Conservation (phyloP, 2,113 vertebrate genomes). For the Oxyura jamaicensis region DNA sequence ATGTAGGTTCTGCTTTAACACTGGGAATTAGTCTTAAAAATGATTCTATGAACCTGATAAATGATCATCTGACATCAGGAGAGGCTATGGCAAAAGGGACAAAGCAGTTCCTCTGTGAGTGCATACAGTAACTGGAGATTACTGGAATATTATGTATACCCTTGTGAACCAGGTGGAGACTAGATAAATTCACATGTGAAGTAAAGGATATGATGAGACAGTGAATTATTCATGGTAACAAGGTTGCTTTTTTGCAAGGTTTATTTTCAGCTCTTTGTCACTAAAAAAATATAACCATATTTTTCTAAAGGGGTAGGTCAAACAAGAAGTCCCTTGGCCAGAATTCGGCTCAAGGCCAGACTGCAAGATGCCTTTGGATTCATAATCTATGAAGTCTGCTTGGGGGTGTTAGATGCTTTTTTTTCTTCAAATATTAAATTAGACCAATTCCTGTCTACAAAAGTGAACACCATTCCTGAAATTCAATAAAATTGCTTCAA, state of each 20-base stretch:
- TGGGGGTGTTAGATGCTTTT: neutral
- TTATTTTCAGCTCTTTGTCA: neutral
- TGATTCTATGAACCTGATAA: neutral
- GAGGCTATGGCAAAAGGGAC: neutral
- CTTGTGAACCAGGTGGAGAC: neutral
- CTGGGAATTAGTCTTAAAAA: neutral
- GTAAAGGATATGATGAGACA: neutral
- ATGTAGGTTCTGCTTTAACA: neutral
- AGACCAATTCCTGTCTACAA: neutral
- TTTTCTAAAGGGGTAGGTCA: neutral
- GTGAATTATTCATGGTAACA: neutral
- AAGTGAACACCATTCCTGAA: neutral
- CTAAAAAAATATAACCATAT: neutral
- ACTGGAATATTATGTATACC: neutral
- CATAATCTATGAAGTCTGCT: neutral
- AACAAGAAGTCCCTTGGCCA: neutral
- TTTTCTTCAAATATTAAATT: conserved; percentile 1
- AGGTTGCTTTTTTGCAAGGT: neutral
- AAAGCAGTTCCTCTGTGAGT: neutral
- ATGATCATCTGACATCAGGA: neutral
- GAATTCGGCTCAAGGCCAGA: neutral
- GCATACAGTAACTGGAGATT: neutral
- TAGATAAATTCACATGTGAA: neutral
- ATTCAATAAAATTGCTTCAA: neutral
- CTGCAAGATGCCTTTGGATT: neutral